A percentile compares a stretch with the other conserved stretches of the same genome.
phyloP scores from a whole-genome alignment of 2,113 vertebrate genomes.

The Jacana jacana region DNA sequence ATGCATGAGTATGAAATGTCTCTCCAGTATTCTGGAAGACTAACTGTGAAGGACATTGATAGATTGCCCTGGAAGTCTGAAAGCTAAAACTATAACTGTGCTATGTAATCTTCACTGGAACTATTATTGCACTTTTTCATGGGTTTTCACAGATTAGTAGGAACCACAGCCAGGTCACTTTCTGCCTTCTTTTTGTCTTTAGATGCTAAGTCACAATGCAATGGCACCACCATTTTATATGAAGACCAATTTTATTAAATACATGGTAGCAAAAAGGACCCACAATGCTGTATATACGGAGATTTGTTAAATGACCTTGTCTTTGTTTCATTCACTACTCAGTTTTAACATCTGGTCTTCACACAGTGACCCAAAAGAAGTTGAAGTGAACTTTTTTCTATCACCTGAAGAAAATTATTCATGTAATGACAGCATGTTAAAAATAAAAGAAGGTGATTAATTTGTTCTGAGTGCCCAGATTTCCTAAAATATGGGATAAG shows the following conservation, averaged over 20 bases:
- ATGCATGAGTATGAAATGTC: not conserved
- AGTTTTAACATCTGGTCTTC: not conserved
- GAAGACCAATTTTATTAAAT: not conserved
- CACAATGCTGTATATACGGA: too few species aligned
- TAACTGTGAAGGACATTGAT: not conserved
- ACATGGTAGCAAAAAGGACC: not conserved
- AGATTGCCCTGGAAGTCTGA: not conserved
- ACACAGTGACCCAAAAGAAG: not conserved
- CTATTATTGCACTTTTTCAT: not conserved
- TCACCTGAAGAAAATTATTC: not conserved
- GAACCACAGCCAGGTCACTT: fast-evolving
- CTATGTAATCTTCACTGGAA: not conserved
- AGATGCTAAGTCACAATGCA: not conserved
- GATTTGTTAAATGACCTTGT: not conserved
- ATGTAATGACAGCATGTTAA: not conserved
- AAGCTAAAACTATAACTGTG: not conserved
- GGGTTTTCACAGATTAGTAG: not conserved
- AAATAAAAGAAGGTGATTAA: not conserved
- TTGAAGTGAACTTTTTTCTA: not conserved
- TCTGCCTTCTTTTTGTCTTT: not conserved
- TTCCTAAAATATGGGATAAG: not conserved
- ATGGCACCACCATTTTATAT: not conserved
- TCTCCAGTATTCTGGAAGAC: not conserved
- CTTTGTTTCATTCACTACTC: not conserved
- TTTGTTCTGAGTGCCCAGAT: not conserved